Percentiles rank a stretch among this genome's conserved stretches.
These are phyloP conservation scores for Sycophaga agraensis DNA, from an alignment of 1,140 invertebrate genomes.

Conservation along the genomic window DNA sequence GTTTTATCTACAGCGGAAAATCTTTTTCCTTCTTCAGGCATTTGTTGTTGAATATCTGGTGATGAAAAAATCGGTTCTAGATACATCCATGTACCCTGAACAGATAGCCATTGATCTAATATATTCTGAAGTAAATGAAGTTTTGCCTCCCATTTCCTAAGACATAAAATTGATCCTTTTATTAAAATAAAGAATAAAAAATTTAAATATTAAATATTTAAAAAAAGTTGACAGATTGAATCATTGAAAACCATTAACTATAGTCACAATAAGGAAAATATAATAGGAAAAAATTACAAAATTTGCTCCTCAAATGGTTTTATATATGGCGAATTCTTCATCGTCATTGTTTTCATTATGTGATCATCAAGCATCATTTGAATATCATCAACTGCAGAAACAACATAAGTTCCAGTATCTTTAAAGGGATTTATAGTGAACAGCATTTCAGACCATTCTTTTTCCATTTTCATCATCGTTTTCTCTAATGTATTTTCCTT, in stretches of 20 bases:
- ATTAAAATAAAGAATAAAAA: neutral
- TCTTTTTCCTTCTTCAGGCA: slow-evolving; percentile 83
- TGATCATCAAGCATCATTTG: slow-evolving; percentile 93
- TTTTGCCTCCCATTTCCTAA: slow-evolving; percentile 75
- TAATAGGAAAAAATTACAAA: slow-evolving; percentile 53
- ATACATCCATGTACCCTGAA: slow-evolving; percentile 96
- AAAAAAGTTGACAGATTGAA: neutral
- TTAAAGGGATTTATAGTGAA: slow-evolving; percentile 78
- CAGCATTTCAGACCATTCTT: slow-evolving; percentile 83
- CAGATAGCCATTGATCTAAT: slow-evolving; percentile 90
- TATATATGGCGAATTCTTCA: slow-evolving; percentile 95
- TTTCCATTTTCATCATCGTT: slow-evolving; percentile 84
- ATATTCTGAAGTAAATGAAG: slow-evolving; percentile 81
- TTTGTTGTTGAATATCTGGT: slow-evolving; percentile 93
- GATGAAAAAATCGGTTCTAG: slow-evolving; percentile 95
- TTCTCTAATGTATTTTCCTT: slow-evolving; percentile 93
- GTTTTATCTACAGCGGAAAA: slow-evolving; percentile 89
- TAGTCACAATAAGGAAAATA: neutral
- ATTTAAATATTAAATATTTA: neutral
- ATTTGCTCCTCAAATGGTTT: slow-evolving; percentile 86
- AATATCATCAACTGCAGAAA: slow-evolving; percentile 90
- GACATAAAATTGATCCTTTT: slow-evolving; percentile 16
- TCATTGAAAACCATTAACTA: no score
- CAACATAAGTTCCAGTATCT: slow-evolving; percentile 87
- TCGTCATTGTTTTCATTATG: slow-evolving; percentile 93